phyloP scores from a whole-genome alignment of 2,113 vertebrate species.

The Coreoperca whiteheadi region DNA sequence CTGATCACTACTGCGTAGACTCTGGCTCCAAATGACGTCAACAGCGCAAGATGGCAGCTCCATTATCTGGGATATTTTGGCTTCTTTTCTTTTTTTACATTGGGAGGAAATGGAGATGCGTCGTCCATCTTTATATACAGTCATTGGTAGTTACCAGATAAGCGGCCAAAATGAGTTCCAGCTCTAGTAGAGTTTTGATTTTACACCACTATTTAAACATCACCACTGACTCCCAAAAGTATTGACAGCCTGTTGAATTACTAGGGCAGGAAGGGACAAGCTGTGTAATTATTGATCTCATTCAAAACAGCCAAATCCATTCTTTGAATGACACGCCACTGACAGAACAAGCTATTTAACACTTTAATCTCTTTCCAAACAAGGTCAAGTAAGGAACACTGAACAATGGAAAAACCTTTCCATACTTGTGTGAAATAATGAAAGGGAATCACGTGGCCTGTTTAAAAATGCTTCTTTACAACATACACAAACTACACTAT shows the following conservation, averaged over 20 bases:
- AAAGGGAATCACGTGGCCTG: background rate
- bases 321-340: background rate
- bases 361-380: background rate
- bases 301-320: conserved; percentile 12
- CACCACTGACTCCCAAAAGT: background rate
- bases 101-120: no score
- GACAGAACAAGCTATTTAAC: background rate
- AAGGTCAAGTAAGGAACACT: background rate
- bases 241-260: background rate
- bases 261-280: background rate
- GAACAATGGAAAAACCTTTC: background rate
- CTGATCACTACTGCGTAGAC: no score
- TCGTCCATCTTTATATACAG: no score
- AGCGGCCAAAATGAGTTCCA: background rate
- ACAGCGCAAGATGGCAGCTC: no score
- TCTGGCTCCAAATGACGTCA: no score
- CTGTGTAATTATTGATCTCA: conserved; percentile 3
- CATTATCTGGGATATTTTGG: no score
- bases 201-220: background rate
- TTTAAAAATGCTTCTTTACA: background rate
- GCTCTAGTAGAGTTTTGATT: background rate
- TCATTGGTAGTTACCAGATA: background rate
- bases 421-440: background rate
- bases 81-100: no score
- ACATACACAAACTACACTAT: background rate